These are phyloP conservation scores for Neoarius graeffei DNA, from an alignment of 2,113 vertebrate genomes.

Conservation along the genomic window DNA sequence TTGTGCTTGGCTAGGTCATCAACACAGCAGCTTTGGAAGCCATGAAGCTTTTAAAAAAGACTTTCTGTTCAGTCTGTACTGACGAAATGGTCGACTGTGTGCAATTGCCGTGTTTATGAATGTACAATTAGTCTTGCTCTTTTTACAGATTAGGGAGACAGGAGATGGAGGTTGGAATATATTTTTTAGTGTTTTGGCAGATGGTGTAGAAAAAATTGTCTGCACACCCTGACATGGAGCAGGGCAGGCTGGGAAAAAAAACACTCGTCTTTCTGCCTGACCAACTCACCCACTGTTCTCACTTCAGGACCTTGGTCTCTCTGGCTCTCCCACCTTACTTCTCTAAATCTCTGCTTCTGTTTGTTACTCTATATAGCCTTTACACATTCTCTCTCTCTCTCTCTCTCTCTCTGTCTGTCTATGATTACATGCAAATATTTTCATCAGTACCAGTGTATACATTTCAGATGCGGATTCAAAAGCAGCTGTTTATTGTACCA, in stretches of 20 bases:
- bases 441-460: neutral
- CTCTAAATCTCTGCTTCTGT: slow-evolving; percentile 22
- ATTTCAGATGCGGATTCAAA: neutral
- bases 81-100: neutral
- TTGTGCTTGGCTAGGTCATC: slow-evolving; percentile 50
- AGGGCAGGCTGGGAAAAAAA: slow-evolving; percentile 61
- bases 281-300: slow-evolving; percentile 62
- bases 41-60: slow-evolving; percentile 9
- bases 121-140: slow-evolving; percentile 19
- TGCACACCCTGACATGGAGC: neutral
- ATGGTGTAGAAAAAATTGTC: slow-evolving; percentile 18
- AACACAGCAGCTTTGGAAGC: slow-evolving; percentile 17
- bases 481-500: neutral
- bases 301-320: slow-evolving; percentile 54
- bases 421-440: slow-evolving; percentile 1
- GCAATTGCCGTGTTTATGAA: slow-evolving; percentile 15
- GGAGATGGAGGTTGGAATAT: neutral
- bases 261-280: slow-evolving; percentile 62
- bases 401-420: slow-evolving; percentile 25
- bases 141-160: slow-evolving; percentile 1
- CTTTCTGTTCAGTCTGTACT: neutral
- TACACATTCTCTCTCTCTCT: slow-evolving; percentile 36
- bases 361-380: neutral
- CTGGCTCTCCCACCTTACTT: slow-evolving; percentile 12
- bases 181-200: slow-evolving; percentile 60